Conservation (phyloP, 2,797 vertebrate genomes). For the Hemibagrus guttatus region DNA sequence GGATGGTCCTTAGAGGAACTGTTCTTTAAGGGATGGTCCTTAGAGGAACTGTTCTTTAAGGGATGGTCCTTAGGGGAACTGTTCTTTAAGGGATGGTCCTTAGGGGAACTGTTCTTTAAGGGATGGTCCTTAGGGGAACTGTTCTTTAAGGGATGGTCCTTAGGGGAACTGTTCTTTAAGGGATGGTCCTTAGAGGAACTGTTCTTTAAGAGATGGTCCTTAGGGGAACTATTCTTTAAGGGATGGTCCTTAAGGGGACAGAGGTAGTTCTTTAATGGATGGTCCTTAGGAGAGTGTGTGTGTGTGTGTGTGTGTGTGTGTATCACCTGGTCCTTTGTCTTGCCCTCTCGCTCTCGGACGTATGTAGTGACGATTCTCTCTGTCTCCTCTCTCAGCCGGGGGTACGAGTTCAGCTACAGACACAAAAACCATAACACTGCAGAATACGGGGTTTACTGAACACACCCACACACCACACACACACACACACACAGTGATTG, state of each 20-base stretch:
- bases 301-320: neutral
- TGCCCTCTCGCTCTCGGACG: slow-evolving; percentile 89
- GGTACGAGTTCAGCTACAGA: slow-evolving; percentile 89
- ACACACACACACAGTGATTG: neutral
- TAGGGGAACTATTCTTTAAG: neutral
- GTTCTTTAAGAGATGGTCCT: neutral
- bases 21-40: neutral
- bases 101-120: too few species aligned
- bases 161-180: neutral
- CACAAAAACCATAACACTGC: slow-evolving; percentile 48
- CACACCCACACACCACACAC: slow-evolving; percentile 8
- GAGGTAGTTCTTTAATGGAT: too few species aligned
- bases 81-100: neutral
- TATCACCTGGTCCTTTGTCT: slow-evolving; percentile 93
- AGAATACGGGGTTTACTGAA: slow-evolving; percentile 19
- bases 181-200: neutral
- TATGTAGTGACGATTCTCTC: slow-evolving; percentile 94
- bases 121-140: neutral
- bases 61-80: too few species aligned
- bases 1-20: neutral
- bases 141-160: neutral
- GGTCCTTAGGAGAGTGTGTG: neutral
- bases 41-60: neutral
- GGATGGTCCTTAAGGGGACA: neutral
- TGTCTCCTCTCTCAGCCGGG: slow-evolving; percentile 90